Evolutionary conservation across 2,797 vertebrate genomes (phyloP), one percentile per base, ranked within the genome.

Genomic region (Ptychobarbus kaznakovi): DNA sequence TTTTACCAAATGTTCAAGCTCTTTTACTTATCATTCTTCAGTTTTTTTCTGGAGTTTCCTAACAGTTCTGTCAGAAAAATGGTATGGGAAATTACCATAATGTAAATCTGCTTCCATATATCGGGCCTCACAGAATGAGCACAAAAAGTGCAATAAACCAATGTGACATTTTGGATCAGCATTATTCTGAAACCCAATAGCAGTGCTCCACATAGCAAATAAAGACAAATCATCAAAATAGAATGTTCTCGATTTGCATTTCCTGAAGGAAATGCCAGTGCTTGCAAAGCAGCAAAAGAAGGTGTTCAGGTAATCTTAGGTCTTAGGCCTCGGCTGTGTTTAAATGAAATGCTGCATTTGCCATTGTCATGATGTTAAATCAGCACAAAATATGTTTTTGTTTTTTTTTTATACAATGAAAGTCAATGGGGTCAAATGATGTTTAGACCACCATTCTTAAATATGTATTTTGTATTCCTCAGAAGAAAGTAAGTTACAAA

Each of bases 191-290:
- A 49, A 63, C 42, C 78, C 42, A 80, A 49, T 66, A 66, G 78
- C 42, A 80, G 20, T 49, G 78, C 58, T 49, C 78, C 61, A 66
- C 28, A 80, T 80, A 22, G 78, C 61, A 80, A 80, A 80, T 66
- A 80, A 80, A 66, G 56, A 83, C 56, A 83, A 63, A 82, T 82
- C 51, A 72, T 82, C 15, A 82, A 83, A 66, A 76, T 51, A 13
- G 44, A 44, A 68, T 84, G 56, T 56, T 56, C 46, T 79, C 4
- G 6, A 77, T 83, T 84, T 56, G 35, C 73, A 83, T 66, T 51
- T 53, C 49, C 35, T 53, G n/a, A 68, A 56, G 16, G 44, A 75
- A 76, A 83, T 83, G 73, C 32, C 72, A 68, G 35, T 63, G 65
- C 40, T 61, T 38, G 38, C 56, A 58, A 73, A 77, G 28, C 46